Evolutionary conservation across 2,797 vertebrate genomes (phyloP), one percentile per base, ranked within the genome.

Genomic region (Linurgus olivaceus): DNA sequence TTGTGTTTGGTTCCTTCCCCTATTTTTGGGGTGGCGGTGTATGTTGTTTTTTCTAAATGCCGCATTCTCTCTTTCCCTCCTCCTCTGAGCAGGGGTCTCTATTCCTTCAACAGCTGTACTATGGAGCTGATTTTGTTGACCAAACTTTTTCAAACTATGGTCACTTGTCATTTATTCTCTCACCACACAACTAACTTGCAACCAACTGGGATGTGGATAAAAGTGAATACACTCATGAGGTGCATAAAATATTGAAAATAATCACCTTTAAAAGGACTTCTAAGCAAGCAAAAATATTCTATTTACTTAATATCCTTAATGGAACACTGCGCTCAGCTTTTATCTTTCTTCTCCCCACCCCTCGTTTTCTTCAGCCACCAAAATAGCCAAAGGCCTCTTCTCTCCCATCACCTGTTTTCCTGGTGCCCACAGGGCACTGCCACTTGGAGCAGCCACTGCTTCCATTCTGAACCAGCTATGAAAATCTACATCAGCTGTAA

Each of bases 11-110:
- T 42, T 62, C 18, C 18, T 58, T 11, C 7, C 1, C 1, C 26
- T 42, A 26, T 3, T 0, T 37, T 52, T 45, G 26, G 15, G 10
- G 3, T 23, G 4, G 3, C 4, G 11, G 3, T 25, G 6, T n/a
- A 10, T 7, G 3, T 1, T 24, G 28, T 31, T 68, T 71, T 45
- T 7, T 6, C 3, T 45, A 57, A 51, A 55, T 33, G 17, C 1
- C 33, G 57, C 4, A 35, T 40, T 65, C 87, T 82, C 16, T 83
- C 28, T 57, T 86, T 57, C 15, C 10, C 8, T 38, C 45, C 16
- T 55, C 9, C 26, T 48, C 25, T 58, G 50, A 77, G 18, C 29
- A 62, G 6, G 13, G 23, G 4, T 82, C 42, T 52, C 10, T 59
- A 65, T 55, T 68, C 44, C 42, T 93, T 50, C 42, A 81, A 70